phyloP scores from a whole-genome alignment of 2,888 invertebrate species.

The Melanophora roralis region DNA sequence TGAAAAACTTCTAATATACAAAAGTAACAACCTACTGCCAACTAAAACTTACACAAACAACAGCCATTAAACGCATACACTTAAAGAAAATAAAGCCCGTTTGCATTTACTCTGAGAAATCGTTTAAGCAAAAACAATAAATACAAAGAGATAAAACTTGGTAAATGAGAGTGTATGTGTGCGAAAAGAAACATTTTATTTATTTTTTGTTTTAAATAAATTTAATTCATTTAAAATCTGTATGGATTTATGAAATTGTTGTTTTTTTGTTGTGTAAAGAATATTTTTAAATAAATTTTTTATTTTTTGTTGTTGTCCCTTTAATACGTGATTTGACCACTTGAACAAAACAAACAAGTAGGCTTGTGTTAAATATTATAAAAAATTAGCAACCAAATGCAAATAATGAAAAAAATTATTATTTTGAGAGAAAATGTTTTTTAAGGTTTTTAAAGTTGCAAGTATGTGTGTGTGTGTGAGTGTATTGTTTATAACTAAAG shows the following conservation, averaged over 20 bases:
- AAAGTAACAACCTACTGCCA: constrained; percentile 15
- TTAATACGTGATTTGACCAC: constrained; percentile 50
- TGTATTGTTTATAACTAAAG: constrained; percentile 27
- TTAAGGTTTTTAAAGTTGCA: background rate
- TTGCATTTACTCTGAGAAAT: constrained; percentile 29
- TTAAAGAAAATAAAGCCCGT: background rate
- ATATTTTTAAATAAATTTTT: constrained; percentile 46
- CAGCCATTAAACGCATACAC: background rate
- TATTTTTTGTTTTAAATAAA: background rate
- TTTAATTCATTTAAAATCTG: background rate
- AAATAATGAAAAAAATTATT: constrained; percentile 1
- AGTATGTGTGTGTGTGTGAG: background rate
- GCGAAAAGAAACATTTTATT: constrained; percentile 27
- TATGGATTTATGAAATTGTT: background rate
- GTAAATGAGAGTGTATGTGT: background rate
- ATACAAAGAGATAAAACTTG: constrained; percentile 20
- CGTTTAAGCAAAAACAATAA: constrained; percentile 3
- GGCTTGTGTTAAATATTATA: background rate
- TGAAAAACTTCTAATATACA: constrained; percentile 58
- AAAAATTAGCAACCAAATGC: constrained; percentile 13
- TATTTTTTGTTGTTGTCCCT: constrained; percentile 1
- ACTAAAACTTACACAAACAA: background rate
- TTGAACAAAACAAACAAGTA: constrained; percentile 11
- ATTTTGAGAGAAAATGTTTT: constrained; percentile 9
- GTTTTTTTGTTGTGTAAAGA: constrained; percentile 31